Base-by-base conservation (phyloP, 64 coral and sea anemone genomes). In the Montipora foliosa region DNA sequence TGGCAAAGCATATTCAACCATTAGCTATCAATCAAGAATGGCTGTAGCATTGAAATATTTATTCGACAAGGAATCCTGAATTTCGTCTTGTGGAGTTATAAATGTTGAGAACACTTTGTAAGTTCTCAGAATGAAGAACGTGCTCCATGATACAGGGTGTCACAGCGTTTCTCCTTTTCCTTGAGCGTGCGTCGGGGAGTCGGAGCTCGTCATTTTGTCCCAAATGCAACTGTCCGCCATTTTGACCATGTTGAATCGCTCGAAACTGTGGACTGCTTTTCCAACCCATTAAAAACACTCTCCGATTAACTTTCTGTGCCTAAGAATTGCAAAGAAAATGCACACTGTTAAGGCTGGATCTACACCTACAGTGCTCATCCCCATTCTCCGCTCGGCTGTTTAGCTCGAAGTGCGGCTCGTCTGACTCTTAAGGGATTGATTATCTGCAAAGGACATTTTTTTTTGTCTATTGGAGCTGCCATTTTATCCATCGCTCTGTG, bases 31-130 rank as follows among this genome's bases (percentile, higher is more conserved):
- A 57, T 57, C 6, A 57, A 57, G 53, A 57, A 11, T 57, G 45
- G 5, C 20, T 12, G 45, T 78, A 11, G 29, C 29, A 8, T 37
- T 45, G 11, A 9, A 16, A 10, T 45, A 47, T 8, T 7, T 84
- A 86, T 45, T 86, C 82, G 16, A 8, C 79, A 0, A 22, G 3
- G 4, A 5, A 21, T 50, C 82, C 49, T 24, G 82, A 86, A 21
- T 68, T 48, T 86, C 62, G 48, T 67, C 82, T 71, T 5, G 64
- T 19, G 1, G 29, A 5, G 25, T 37, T 44, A 49, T 86, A 22
- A 22, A 49, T 71, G 60, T 86, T 86, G 4, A 86, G 10, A 68
- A 86, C 15, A 67, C 17, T 86, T 86, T 72, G 82, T 49, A 86
- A 86, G 82, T 72, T 72, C 17, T 86, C 47, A 5, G 82, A 29